Base-by-base conservation (phyloP, 2,113 vertebrate genomes). In the Campylorhamphus procurvoides region DNA sequence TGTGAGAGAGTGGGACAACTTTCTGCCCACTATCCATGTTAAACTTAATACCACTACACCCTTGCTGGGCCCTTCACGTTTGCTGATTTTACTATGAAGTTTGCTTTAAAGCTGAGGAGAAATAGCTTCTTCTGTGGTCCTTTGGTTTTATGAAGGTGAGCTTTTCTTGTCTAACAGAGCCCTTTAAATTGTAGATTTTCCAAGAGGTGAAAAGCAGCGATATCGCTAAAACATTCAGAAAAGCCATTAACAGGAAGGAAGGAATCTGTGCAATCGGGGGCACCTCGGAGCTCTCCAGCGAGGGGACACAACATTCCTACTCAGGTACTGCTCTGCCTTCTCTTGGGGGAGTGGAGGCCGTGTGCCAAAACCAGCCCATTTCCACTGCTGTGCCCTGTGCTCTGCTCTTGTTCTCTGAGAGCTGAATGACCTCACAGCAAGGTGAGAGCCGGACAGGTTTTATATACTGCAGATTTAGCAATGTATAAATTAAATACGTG, bases 231-330 rank as follows among this genome's bases (percentile, higher is more conserved):
- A 98, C 97, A 0, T 99, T 99, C 97, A 96, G 97, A 59, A 99
- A 98, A 92, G 99, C 99, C 27, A 99, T 99, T 96, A 99, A 99
- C 96, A 98, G 98, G 69, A 99, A 99, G 95, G 98, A 99, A 82
- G 99, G 99, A 7, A 99, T 99, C 71, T 98, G 99, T 53, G 98
- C 99, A 9, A 98, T 99, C 0, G 98, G 99, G 20, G 99, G 99
- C 35, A 99, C 99, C 42, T 99, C 99, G 0, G 98, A 99, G 87
- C 97, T 98, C 91, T 99, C 99, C 64, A 99, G 99, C 2, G 98
- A 98, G 96, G 99, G 99, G 59, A 99, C 99, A 1, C 99, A 99
- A 71, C 99, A 99, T 92, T 99, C 99, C 3, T 99, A 99, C 87
- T 98, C 98, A 97, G 98, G 98, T 98, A 97, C 14, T 8, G 2